A percentile compares a stretch with the other conserved stretches of the same genome.
phyloP scores from a whole-genome alignment of 1,140 invertebrate genomes.

The Saccostrea glomerata region DNA sequence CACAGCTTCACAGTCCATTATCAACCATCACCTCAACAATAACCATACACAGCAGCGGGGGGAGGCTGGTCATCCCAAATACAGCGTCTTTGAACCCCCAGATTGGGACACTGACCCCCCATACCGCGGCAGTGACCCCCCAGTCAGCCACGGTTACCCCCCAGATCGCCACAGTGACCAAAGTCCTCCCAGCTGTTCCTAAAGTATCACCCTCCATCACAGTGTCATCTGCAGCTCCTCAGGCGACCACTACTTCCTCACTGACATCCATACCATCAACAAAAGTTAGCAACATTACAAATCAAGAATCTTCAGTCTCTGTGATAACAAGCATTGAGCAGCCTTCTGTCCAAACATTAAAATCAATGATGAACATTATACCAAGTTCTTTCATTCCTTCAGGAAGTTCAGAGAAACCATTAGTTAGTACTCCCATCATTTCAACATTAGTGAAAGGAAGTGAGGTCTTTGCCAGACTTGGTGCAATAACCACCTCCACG shows the following conservation, averaged over 20 bases:
- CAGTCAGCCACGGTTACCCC: neutral
- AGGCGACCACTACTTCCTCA: neutral
- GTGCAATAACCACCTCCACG: neutral
- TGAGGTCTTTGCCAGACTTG: neutral
- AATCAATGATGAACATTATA: neutral
- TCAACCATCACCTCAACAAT: neutral
- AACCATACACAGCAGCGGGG: neutral
- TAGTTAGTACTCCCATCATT: neutral
- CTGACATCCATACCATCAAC: neutral
- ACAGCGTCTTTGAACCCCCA: neutral
- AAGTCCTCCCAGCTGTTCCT: neutral
- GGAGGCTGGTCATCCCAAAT: neutral
- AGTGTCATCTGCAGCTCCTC: neutral
- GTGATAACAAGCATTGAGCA: neutral
- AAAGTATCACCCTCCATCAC: neutral
- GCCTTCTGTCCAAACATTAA: conserved; percentile 2
- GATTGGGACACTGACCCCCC: neutral
- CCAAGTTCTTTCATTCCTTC: neutral
- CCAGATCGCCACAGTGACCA: neutral
- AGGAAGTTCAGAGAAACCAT: neutral
- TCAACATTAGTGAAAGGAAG: neutral
- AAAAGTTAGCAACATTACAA: neutral
- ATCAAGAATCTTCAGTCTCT: neutral
- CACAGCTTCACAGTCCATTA: neutral
- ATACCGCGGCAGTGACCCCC: neutral